Evolutionary conservation across 2,113 vertebrate species (phyloP).

Genomic region (Nerophis lumbriciformis): DNA sequence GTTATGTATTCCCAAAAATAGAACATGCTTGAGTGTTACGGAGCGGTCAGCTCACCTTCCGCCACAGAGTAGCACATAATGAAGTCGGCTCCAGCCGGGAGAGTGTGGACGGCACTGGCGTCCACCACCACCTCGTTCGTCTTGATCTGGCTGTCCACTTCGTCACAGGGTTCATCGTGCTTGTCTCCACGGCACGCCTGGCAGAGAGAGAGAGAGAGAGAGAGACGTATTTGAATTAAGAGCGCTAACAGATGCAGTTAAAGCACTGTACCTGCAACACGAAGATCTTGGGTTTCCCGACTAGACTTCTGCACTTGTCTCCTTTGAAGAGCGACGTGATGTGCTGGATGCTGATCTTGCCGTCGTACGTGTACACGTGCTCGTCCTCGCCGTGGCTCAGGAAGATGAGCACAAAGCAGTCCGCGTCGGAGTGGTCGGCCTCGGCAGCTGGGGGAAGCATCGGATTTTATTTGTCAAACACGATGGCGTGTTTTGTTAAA

Average conservation of each 20-base stretch:
- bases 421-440: constrained; percentile 74
- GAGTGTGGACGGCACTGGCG: constrained; percentile 74
- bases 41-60: constrained; percentile 71
- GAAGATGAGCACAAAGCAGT: constrained; percentile 89
- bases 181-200: constrained; percentile 89
- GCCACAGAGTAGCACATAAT: constrained; percentile 98
- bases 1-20: no score
- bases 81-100: constrained; percentile 92
- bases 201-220: background rate
- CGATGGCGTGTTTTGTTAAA: background rate
- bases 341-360: constrained; percentile 74
- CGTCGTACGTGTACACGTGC: constrained; percentile 78
- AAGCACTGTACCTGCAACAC: constrained; percentile 80
- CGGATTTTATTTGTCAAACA: constrained; percentile 1
- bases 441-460: constrained; percentile 67
- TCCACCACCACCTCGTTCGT: constrained; percentile 78
- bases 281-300: constrained; percentile 96
- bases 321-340: constrained; percentile 84
- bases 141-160: constrained; percentile 53
- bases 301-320: constrained; percentile 82
- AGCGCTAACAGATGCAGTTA: background rate
- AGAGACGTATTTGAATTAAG: background rate
- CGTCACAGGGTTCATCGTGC: constrained; percentile 78
- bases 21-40: no score
- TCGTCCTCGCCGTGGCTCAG: constrained; percentile 88